Conservation (phyloP, 2,113 vertebrate genomes). For the Lophura nycthemera region DNA sequence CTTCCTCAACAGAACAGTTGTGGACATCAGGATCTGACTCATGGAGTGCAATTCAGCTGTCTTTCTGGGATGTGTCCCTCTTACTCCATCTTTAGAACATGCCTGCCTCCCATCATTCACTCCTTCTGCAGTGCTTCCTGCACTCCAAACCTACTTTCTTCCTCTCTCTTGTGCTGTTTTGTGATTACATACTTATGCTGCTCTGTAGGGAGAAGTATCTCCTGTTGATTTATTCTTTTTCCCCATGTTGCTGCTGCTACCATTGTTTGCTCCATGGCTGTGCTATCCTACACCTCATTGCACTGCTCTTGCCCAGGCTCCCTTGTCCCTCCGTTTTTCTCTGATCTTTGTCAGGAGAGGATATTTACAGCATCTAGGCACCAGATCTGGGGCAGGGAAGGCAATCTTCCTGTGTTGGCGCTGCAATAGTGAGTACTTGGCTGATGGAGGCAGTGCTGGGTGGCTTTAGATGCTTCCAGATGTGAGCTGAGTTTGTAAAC, state of each 20-base stretch:
- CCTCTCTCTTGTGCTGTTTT: not conserved
- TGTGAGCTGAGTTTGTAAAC: not conserved
- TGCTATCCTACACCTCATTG: not conserved
- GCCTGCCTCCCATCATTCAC: not conserved
- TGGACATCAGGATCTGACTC: not conserved
- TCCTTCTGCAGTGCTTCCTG: not conserved
- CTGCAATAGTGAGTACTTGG: accelerated
- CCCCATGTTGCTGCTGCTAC: not conserved
- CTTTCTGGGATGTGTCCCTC: not conserved
- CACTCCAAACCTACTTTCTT: not conserved
- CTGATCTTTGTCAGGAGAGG: not conserved
- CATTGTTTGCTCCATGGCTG: not conserved
- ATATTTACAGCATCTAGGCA: not conserved
- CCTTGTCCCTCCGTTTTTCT: not conserved
- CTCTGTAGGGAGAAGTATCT: not conserved
- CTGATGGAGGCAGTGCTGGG: accelerated
- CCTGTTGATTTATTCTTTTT: not conserved
- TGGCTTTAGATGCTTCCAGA: not conserved
- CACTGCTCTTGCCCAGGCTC: not conserved
- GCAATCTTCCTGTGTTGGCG: accelerated
- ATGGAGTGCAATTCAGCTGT: not conserved
- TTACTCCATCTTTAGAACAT: not conserved
- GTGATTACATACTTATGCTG: not conserved
- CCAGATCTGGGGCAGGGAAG: not conserved
- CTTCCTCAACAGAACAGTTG: not conserved